These are phyloP conservation scores for Sesia bembeciformis DNA, from an alignment of 2,888 invertebrate genomes.

Conservation along the genomic window DNA sequence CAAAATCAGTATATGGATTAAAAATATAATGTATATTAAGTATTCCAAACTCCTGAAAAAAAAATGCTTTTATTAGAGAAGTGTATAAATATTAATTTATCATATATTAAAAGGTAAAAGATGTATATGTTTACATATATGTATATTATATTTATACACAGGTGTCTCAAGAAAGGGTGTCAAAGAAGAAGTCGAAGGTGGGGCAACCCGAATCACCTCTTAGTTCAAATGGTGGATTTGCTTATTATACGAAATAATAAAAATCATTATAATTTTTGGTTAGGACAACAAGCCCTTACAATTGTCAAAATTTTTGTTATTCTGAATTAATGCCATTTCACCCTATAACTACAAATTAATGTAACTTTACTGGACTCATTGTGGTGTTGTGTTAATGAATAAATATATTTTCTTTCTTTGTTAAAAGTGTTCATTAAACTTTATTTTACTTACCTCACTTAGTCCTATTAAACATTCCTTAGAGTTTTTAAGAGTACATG, in stretches of 20 bases:
- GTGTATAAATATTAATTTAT: too few species aligned
- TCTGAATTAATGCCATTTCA: not conserved
- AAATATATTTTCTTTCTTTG: too few species aligned
- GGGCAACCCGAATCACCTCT: too few species aligned
- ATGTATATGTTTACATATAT: too few species aligned
- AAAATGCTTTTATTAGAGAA: too few species aligned
- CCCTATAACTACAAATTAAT: not conserved
- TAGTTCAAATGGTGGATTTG: too few species aligned
- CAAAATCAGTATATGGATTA: constrained; percentile 52
- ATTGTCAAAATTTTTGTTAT: not conserved
- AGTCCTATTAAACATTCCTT: constrained; percentile 60
- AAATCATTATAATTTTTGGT: not conserved
- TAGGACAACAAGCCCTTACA: not conserved
- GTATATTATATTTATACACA: too few species aligned
- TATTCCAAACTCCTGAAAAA: constrained; percentile 47
- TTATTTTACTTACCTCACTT: constrained; percentile 33
- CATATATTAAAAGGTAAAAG: too few species aligned
- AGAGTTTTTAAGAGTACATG: constrained; percentile 48
- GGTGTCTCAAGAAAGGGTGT: too few species aligned
- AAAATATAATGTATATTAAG: constrained; percentile 51
- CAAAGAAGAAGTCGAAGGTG: too few species aligned
- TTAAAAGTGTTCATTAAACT: not conserved
- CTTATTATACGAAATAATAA: too few species aligned
- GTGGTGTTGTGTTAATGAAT: not conserved
- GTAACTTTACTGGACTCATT: not conserved